Percentiles rank a stretch among this genome's conserved stretches.
Evolutionary conservation across 1,140 invertebrate genomes (phyloP).

Genomic region (Ditylenchus dipsaci): DNA sequence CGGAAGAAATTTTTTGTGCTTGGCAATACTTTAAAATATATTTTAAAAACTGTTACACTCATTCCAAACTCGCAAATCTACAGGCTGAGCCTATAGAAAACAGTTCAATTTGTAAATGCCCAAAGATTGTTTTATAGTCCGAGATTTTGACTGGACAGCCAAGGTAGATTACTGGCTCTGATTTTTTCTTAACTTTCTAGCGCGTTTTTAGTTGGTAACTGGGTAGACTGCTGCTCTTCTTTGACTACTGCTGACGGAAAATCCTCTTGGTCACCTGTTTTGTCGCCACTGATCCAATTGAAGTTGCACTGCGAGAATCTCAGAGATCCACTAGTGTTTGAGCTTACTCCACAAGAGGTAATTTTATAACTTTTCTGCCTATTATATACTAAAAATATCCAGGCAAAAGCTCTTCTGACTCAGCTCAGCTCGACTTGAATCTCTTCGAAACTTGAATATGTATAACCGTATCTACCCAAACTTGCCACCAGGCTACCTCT

Average conservation of each 20-base stretch:
- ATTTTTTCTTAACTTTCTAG: background rate
- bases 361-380: background rate
- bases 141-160: slow-evolving; percentile 39
- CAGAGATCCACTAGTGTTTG: slow-evolving; percentile 19
- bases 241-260: slow-evolving; percentile 5
- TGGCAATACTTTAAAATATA: too few species aligned
- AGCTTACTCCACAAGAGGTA: slow-evolving; percentile 31
- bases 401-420: background rate
- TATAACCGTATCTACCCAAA: slow-evolving; percentile 35
- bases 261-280: slow-evolving; percentile 8
- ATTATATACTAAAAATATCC: background rate
- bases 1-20: too few species aligned
- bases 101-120: background rate
- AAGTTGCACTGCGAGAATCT: slow-evolving; percentile 15
- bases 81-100: too few species aligned
- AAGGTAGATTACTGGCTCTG: slow-evolving; percentile 18
- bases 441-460: background rate
- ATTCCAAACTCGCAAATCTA: too few species aligned
- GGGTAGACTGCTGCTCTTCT: background rate
- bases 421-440: slow-evolving; percentile 2
- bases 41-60: too few species aligned
- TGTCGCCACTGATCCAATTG: slow-evolving; percentile 25
- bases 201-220: slow-evolving; percentile 5
- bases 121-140: slow-evolving; percentile 24
- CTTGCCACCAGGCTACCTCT: slow-evolving; percentile 40